Evolutionary conservation across 2,797 vertebrate genomes (phyloP), one percentile per base, ranked within the genome.

Genomic region (Mormyrops boulengeri): DNA sequence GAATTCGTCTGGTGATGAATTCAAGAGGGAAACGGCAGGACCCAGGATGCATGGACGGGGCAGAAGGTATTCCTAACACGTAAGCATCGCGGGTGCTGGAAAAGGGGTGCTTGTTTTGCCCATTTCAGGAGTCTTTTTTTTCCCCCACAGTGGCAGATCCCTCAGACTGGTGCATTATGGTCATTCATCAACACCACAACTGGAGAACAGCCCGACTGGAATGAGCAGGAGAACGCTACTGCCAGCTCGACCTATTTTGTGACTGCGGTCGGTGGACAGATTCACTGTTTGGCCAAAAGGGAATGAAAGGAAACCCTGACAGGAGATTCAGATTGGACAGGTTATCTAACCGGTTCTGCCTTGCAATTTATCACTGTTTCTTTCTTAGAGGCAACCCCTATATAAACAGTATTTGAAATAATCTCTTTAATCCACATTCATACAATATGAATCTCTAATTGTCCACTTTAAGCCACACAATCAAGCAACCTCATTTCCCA

Each of bases 171-270:
- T 6, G 41, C 82, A 49, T 30, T 60, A 85, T 66, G 41, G 80
- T 55, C 60, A n/a, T 89, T 89, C 85, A 86, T 49, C 82, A 85
- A 86, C 47, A 47, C 89, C 7, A 62, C 84, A 84, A 34, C 38
- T 44, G 53, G 69, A 38, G 34, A 38, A 19, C 53, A 41, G 55
- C n/a, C 38, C n/a, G 41, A 88, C n/a, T 49, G 87, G 14, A 69
- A 66, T 88, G 57, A 69, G 60, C 57, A 60, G 60, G 19, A 57
- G n/a, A 11, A 30, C 60, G 0, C 9, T 22, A 44, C 19, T 47
- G 55, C 60, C 87, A 62, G 4, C 55, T 22, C 17, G 38, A 34
- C 34, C 8, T 41, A 47, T 88, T 50, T 69, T 26, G n/a, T 47
- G 17, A 26, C 60, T 38, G 19, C 7, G n/a, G 55, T 53, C 38